Evolutionary conservation across 2,113 vertebrate species (phyloP).

Genomic region (Albula goreensis): DNA sequence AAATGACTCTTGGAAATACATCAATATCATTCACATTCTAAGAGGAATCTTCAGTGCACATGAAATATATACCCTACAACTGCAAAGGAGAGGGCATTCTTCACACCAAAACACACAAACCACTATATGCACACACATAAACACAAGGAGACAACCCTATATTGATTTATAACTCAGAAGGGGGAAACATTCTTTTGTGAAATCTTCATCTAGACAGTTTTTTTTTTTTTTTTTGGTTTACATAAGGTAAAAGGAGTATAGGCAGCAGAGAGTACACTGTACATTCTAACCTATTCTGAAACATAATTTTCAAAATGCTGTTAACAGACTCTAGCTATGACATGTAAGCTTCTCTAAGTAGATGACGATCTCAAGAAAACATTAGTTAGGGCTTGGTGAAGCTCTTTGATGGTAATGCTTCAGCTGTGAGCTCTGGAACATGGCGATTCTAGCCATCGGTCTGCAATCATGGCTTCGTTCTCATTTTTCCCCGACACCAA

Average conservation of each 20-base stretch:
- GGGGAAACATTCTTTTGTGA: conserved; percentile 50
- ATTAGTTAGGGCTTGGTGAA: conserved; percentile 91
- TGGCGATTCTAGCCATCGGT: conserved; percentile 77
- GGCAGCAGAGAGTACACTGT: conserved; percentile 60
- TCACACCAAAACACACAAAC: conserved; percentile 32
- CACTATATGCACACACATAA: conserved; percentile 37
- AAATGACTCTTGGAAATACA: neutral
- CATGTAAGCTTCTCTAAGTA: conserved; percentile 93
- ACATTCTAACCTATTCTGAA: conserved; percentile 62
- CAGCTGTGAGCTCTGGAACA: conserved; percentile 74
- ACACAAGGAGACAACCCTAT: conserved; percentile 17
- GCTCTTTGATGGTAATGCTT: conserved; percentile 81
- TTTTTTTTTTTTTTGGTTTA: conserved; percentile 45
- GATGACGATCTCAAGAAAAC: conserved; percentile 86
- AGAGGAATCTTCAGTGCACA: conserved; percentile 29
- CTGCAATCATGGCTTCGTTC: no score
- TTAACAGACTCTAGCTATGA: conserved; percentile 87
- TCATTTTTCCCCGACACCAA: no score
- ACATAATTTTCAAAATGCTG: conserved; percentile 89
- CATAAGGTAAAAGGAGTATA: conserved; percentile 67
- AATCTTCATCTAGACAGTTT: conserved; percentile 35
- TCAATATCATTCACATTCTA: neutral
- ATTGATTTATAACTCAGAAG: conserved; percentile 57
- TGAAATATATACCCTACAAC: conserved; percentile 44
- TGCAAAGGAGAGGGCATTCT: conserved; percentile 39